Base-by-base conservation (phyloP, 2,797 vertebrate genomes). In the Salarias fasciatus region DNA sequence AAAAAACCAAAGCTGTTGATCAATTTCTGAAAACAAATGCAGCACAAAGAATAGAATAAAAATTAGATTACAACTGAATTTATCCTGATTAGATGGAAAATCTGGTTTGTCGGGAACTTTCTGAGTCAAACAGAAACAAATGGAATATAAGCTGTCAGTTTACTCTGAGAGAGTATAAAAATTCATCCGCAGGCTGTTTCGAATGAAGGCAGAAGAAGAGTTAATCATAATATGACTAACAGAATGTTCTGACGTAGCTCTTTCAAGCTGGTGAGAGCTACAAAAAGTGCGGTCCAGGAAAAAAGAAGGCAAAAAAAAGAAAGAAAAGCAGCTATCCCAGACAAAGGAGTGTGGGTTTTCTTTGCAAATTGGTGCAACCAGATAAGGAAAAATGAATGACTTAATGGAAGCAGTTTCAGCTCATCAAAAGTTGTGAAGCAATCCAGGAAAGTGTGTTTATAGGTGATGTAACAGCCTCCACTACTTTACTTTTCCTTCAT, bases 341-440 rank as follows among this genome's bases (percentile, higher is more conserved):
- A 57, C 11, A 33, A 57, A 69, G 41, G 36, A 30, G 12, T 18
- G 46, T 46, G 28, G 30, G 31, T 58, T 66, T 33, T 56, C 61
- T 42, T 33, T 53, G 11, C 41, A 44, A 66, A 46, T 5, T 41
- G 9, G 18, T n/a, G 44, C 18, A 8, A 57, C 36, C 37, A 33
- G 18, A 28, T 9, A 45, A n/a, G 13, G 5, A 45, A 56, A 61
- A 36, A 70, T 33, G 58, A 13, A 65, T 64, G 51, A 75, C 53
- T 74, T 35, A 66, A 63, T 60, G 48, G 78, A 79, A 72, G 44
- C 46, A 46, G 5, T 8, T n/a, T 12, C 28, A 62, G 71, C 56
- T 60, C 24, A 53, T 77, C 24, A 59, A 69, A 61, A 59, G 28
- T 0, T 5, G 6, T n/a, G 42, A 49, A 45, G 36, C 7, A 12